Percentiles rank a stretch among this genome's conserved stretches.
These are phyloP conservation scores for Astyanax mexicanus DNA, from an alignment of 2,797 vertebrate species.

Conservation along the genomic window DNA sequence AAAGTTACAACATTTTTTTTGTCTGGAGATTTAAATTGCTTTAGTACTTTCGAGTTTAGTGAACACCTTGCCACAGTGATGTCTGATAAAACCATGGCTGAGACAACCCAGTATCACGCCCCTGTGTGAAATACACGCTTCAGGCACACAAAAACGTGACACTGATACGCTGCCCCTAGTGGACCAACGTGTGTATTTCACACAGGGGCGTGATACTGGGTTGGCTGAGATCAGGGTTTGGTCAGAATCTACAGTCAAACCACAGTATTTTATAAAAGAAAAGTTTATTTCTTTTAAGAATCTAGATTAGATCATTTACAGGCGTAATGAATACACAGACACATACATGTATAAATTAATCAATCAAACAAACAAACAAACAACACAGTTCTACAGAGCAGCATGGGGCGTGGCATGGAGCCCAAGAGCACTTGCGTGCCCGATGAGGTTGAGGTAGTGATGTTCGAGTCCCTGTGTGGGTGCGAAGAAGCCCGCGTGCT, in stretches of 20 bases:
- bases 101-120: too few species aligned
- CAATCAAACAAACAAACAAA: constrained; percentile 63
- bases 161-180: too few species aligned
- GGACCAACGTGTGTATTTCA: too few species aligned
- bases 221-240: neutral
- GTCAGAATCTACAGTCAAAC: neutral
- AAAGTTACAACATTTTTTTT: too few species aligned
- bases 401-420: constrained; percentile 89
- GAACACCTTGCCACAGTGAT: too few species aligned
- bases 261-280: constrained; percentile 10
- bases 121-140: too few species aligned
- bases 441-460: constrained; percentile 92
- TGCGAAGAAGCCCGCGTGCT: constrained; percentile 86
- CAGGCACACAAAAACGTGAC: too few species aligned
- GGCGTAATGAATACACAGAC: constrained; percentile 33
- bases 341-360: constrained; percentile 55
- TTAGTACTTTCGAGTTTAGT: too few species aligned
- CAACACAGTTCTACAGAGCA: constrained; percentile 69
- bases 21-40: too few species aligned
- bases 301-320: neutral
- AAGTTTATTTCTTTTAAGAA: constrained; percentile 43
- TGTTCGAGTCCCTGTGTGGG: constrained; percentile 82
- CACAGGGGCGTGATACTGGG: too few species aligned
- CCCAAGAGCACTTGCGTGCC: constrained; percentile 87
- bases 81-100: too few species aligned